A percentile compares a stretch with the other conserved stretches of the same genome.
Evolutionary conservation across 2,888 invertebrate species (phyloP).

Genomic region (Drosophila melanosoma): DNA sequence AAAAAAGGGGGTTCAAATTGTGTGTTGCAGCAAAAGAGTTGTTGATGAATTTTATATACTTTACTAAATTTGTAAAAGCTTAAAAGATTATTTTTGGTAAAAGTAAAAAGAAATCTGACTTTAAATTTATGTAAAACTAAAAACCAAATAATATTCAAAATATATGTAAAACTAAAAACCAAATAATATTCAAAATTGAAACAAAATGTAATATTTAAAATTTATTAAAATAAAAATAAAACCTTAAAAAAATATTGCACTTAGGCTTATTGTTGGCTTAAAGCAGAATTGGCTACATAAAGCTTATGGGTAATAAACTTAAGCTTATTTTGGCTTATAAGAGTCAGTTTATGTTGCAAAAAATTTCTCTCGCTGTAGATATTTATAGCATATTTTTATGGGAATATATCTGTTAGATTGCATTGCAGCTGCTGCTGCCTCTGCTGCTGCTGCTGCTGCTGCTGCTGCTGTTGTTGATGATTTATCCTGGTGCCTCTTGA

Average conservation of each 20-base stretch:
- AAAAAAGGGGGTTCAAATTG: not conserved
- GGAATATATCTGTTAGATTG: constrained; percentile 30
- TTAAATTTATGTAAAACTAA: not conserved
- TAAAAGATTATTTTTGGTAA: not conserved
- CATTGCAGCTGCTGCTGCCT: constrained; percentile 20
- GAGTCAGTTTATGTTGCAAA: not conserved
- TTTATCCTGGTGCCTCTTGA: constrained; percentile 60
- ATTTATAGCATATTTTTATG: constrained; percentile 40
- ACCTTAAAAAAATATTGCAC: not conserved
- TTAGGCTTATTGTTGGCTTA: not conserved
- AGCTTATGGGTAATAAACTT: not conserved
- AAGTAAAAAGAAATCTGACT: too few species aligned
- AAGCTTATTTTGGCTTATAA: not conserved
- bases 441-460: constrained; percentile 14
- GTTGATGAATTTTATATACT: not conserved
- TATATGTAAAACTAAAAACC: not conserved
- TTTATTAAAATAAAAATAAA: not conserved
- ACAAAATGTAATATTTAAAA: not conserved
- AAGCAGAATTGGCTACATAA: too few species aligned
- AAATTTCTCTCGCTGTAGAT: constrained; percentile 8
- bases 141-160: not conserved
- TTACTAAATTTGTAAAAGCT: not conserved
- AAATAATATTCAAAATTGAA: not conserved
- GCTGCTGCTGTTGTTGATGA: constrained; percentile 36
- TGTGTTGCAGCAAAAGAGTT: not conserved